phyloP scores from a whole-genome alignment of 2,888 invertebrate genomes.

The Pammene aurita region DNA sequence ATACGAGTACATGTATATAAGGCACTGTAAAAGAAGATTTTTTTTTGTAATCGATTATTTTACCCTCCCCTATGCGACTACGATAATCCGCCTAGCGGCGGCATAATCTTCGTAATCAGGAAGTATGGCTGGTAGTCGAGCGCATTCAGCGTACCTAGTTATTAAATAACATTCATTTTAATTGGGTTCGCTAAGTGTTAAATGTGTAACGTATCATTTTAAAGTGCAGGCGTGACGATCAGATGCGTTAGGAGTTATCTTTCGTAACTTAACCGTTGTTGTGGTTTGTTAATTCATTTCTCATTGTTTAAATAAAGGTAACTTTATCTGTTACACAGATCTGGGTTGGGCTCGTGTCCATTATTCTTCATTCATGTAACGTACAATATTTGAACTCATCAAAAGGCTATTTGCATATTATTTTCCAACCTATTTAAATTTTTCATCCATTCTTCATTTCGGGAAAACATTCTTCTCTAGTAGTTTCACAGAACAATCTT shows the following conservation, averaged over 20 bases:
- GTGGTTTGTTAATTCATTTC: neutral
- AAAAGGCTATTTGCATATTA: no score
- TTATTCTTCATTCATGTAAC: no score
- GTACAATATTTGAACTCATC: no score
- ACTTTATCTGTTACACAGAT: constrained; percentile 6
- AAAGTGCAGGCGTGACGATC: constrained; percentile 3
- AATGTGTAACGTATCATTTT: constrained; percentile 34
- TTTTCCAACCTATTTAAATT: no score
- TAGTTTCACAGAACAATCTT: no score
- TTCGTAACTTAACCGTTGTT: neutral
- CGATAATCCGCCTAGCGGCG: neutral
- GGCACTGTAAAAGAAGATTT: no score
- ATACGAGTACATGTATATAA: no score
- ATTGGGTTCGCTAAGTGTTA: constrained; percentile 34
- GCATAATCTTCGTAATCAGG: constrained; percentile 28
- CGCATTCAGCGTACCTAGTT: constrained; percentile 31
- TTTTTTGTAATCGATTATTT: no score
- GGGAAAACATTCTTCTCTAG: no score
- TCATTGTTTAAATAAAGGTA: neutral
- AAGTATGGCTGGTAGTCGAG: constrained; percentile 15
- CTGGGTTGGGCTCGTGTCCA: neutral
- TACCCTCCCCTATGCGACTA: no score
- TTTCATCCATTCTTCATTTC: no score
- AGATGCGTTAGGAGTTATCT: neutral
- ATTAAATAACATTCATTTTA: constrained; percentile 37